These are phyloP conservation scores for Drosophila simulans DNA, from an alignment of 1,140 invertebrate genomes.

Conservation along the genomic window DNA sequence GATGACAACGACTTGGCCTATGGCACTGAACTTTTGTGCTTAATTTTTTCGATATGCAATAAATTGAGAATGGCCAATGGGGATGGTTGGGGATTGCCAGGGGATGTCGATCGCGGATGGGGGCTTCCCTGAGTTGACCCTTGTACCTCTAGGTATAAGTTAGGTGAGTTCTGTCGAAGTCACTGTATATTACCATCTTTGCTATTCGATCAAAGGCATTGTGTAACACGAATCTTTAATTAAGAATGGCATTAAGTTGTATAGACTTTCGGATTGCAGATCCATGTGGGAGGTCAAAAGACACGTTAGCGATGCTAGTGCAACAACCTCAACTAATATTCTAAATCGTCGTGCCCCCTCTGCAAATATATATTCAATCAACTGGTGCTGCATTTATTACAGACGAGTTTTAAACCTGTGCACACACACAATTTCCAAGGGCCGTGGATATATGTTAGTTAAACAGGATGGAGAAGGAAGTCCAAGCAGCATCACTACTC, in stretches of 20 bases:
- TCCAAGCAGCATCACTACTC: constrained; percentile 37
- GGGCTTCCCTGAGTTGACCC: background rate
- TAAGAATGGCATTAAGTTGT: too few species aligned
- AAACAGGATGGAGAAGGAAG: constrained; percentile 43
- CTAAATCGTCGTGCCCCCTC: background rate
- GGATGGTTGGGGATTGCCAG: constrained; percentile 7
- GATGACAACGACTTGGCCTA: constrained; percentile 58
- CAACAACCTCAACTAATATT: background rate
- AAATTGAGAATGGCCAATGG: constrained; percentile 65
- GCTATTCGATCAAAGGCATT: background rate
- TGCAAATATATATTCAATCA: background rate
- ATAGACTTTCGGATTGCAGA: too few species aligned
- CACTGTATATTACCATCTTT: background rate
- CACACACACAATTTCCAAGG: constrained; percentile 1
- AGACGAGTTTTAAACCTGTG: background rate
- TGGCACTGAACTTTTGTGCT: constrained; percentile 82
- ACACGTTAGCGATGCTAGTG: too few species aligned
- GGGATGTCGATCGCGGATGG: constrained; percentile 10
- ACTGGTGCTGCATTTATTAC: background rate
- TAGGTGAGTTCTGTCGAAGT: background rate
- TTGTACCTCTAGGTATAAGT: background rate
- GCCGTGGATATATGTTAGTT: constrained; percentile 22
- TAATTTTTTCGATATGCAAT: constrained; percentile 75
- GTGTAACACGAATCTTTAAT: too few species aligned
- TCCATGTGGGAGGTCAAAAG: too few species aligned